Conservation (phyloP, 1,140 invertebrate species). For the Coelopa frigida region DNA sequence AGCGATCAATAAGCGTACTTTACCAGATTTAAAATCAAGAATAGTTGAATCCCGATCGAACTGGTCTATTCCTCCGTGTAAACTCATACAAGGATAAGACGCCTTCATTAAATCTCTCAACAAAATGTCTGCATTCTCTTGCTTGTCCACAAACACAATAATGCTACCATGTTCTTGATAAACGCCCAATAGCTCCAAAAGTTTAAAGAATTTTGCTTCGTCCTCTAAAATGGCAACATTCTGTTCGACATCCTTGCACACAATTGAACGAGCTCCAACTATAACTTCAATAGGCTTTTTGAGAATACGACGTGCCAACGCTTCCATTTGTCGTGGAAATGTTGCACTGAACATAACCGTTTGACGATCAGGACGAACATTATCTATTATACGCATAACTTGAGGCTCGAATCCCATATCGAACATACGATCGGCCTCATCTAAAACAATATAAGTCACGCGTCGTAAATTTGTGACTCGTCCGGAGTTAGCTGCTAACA, state of each 20-base stretch:
- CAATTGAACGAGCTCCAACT: slow-evolving; percentile 94
- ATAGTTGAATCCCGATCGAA: slow-evolving; percentile 98
- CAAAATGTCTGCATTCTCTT: slow-evolving; percentile 93
- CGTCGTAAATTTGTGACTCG: slow-evolving; percentile 92
- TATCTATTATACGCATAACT: slow-evolving; percentile 96
- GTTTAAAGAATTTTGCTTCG: slow-evolving; percentile 96
- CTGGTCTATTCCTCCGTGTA: slow-evolving; percentile 98
- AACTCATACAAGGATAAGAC: slow-evolving; percentile 89
- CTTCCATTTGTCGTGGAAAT: slow-evolving; percentile 98
- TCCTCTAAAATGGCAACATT: slow-evolving; percentile 91
- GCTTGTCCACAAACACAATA: slow-evolving; percentile 98
- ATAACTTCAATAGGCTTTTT: slow-evolving; percentile 96
- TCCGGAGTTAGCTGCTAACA: slow-evolving; percentile 96
- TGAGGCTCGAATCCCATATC: slow-evolving; percentile 99
- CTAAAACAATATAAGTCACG: slow-evolving; percentile 94
- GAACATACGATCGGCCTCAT: slow-evolving; percentile 99
- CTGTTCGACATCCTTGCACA: slow-evolving; percentile 98
- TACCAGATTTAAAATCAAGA: slow-evolving; percentile 93
- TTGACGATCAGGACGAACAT: slow-evolving; percentile 92
- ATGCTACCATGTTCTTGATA: slow-evolving; percentile 91
- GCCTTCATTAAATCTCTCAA: slow-evolving; percentile 95
- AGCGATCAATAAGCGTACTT: slow-evolving; percentile 76
- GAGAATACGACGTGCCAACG: slow-evolving; percentile 86
- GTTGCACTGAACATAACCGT: slow-evolving; percentile 99
- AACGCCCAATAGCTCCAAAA: slow-evolving; percentile 89